Conservation (phyloP, 2,113 vertebrate genomes). For the Toxotes chatareus region DNA sequence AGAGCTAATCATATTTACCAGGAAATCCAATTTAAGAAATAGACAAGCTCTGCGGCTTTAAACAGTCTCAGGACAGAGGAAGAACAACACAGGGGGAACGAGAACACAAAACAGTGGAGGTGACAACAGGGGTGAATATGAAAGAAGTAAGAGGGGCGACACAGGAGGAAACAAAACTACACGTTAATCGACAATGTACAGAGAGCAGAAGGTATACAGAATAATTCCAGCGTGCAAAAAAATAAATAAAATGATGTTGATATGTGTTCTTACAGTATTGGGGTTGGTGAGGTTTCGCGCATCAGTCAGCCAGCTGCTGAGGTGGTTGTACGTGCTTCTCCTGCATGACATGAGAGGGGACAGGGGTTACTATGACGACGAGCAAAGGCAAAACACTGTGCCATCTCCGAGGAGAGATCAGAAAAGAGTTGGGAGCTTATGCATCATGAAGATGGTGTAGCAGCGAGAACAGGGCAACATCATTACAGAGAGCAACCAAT, state of each 20-base stretch:
- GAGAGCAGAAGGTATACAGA: not conserved
- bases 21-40: conserved; percentile 63
- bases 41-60: conserved; percentile 23
- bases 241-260: not conserved
- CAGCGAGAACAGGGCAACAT: not conserved
- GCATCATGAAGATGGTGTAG: not conserved
- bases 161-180: not conserved
- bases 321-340: conserved; percentile 99
- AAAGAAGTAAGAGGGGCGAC: not conserved
- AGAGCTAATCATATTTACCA: conserved; percentile 59
- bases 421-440: conserved; percentile 23
- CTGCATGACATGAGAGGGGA: conserved; percentile 77
- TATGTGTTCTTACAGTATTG: conserved; percentile 92
- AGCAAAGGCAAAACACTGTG: conserved; percentile 18
- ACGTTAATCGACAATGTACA: not conserved
- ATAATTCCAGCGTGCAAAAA: not conserved
- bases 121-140: not conserved
- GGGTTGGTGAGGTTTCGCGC: conserved; percentile 99
- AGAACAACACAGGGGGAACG: not conserved
- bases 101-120: not conserved
- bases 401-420: conserved; percentile 8
- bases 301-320: conserved; percentile 99
- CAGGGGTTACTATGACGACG: conserved; percentile 53
- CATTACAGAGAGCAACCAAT: not conserved
- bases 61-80: not conserved